Evolutionary conservation across 2,113 vertebrate genomes (phyloP), one percentile per base, ranked within the genome.

Genomic region (Gymnogyps californianus): DNA sequence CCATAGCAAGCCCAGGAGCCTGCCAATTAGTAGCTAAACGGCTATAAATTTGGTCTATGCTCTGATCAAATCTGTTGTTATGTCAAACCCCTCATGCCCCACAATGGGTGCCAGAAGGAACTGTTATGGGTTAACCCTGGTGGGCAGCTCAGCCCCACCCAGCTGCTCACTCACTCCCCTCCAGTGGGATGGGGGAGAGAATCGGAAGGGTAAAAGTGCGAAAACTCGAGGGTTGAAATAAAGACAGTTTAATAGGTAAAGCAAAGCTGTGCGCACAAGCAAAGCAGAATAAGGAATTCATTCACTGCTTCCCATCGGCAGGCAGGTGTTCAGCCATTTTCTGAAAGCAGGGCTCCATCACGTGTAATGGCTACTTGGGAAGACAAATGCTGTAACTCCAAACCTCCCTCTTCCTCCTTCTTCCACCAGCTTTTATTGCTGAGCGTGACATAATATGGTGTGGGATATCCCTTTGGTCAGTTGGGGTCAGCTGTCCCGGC

Each of bases 351-450:
- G 31, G n/a, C 44, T 92, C n/a, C 21, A 2, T 62, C 62, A 64
- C 2, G 1, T 0, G 0, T 62, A 34, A 11, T 5, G 6, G 24
- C 71, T 57, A 57, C 71, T 16, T 51, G 42, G 65, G 78, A 95
- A 77, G n/a, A 54, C 18, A 80, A 75, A 67, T 2, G 3, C 38
- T 15, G 5, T 47, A 6, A 13, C 49, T 40, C 38, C 18, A 7
- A 67, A 58, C 51, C 1, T 13, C 8, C 9, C 34, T 4, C 26
- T 42, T 52, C 16, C 21, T 72, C 11, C 36, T 7, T 87, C 26
- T 80, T 91, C 26, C 11, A 9, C 58, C 28, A 36, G 25, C 16
- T 83, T 83, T 54, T 81, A 12, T 34, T 34, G 21, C 57, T 49
- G 36, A 71, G 36, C 6, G 0, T 65, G 46, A 61, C 1, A 1